Evolutionary conservation across 1,140 invertebrate species (phyloP).

Genomic region (Drosophila leontia): DNA sequence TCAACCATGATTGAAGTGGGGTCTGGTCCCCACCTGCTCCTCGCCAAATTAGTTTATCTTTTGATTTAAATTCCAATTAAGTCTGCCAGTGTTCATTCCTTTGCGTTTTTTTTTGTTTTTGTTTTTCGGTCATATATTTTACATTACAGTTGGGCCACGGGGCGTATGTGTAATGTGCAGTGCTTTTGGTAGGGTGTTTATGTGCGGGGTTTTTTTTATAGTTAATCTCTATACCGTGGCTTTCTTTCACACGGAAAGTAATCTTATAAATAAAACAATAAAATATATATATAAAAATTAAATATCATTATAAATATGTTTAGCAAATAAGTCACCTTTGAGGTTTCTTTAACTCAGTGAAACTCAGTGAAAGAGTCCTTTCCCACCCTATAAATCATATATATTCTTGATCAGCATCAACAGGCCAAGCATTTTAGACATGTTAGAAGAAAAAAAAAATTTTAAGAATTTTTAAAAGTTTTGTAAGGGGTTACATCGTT

Average conservation of each 20-base stretch:
- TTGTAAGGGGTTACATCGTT: not conserved
- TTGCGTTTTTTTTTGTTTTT: conserved; percentile 1
- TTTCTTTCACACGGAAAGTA: not conserved
- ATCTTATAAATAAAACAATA: not conserved
- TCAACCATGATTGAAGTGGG: conserved; percentile 36
- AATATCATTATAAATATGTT: not conserved
- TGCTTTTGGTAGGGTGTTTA: not conserved
- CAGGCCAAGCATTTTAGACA: no score
- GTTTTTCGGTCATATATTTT: conserved; percentile 10
- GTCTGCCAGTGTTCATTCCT: conserved; percentile 12
- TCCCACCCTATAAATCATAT: not conserved
- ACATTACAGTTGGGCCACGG: not conserved
- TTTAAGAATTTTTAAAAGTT: not conserved
- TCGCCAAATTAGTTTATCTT: conserved; percentile 47
- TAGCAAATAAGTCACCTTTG: not conserved
- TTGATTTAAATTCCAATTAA: conserved; percentile 55
- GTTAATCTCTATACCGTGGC: not conserved
- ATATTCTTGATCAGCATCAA: not conserved
- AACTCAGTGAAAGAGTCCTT: not conserved
- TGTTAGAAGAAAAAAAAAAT: not conserved
- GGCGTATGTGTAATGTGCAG: conserved; percentile 13
- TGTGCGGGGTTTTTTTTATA: not conserved
- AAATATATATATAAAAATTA: no score
- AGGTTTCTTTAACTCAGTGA: not conserved
- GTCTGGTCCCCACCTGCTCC: not conserved